phyloP scores from a whole-genome alignment of 2,113 vertebrate genomes.

The Oryzias curvinotus region DNA sequence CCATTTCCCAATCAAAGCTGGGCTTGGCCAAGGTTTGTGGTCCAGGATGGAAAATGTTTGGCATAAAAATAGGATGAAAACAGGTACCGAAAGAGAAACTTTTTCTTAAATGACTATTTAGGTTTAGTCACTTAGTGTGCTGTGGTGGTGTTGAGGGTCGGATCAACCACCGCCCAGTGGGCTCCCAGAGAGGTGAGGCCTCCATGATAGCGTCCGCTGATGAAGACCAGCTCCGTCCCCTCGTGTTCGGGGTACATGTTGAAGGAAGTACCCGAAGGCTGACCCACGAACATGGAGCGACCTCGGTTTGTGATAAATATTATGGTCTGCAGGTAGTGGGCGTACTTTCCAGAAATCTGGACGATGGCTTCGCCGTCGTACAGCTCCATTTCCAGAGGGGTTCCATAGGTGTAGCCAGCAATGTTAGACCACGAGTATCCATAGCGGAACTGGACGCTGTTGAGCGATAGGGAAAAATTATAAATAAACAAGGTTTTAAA shows the following conservation, averaged over 20 bases:
- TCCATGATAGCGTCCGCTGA: conserved; percentile 34
- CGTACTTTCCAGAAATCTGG: conserved; percentile 34
- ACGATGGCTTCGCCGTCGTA: conserved; percentile 28
- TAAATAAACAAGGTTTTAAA: no score
- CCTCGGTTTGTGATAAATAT: conserved; percentile 30
- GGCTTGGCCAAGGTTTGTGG: no score
- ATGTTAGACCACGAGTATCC: neutral
- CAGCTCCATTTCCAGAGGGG: neutral
- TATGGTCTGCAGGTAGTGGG: conserved; percentile 9
- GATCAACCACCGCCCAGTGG: conserved; percentile 23
- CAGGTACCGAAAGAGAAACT: no score
- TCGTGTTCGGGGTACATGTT: conserved; percentile 31
- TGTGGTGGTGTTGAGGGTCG: neutral
- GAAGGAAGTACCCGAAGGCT: conserved; percentile 9
- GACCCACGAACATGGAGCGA: conserved; percentile 1
- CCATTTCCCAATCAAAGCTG: no score
- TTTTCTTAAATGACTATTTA: no score
- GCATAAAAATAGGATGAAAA: no score
- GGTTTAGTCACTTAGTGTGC: no score
- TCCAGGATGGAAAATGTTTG: no score
- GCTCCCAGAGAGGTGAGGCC: conserved; percentile 7
- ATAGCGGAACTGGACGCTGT: conserved; percentile 32
- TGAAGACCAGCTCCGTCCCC: conserved; percentile 23
- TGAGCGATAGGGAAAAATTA: no score
- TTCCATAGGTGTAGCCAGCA: fast-evolving